These are phyloP conservation scores for Heterotilapia buettikoferi DNA, from an alignment of 2,113 vertebrate genomes.

Conservation along the genomic window DNA sequence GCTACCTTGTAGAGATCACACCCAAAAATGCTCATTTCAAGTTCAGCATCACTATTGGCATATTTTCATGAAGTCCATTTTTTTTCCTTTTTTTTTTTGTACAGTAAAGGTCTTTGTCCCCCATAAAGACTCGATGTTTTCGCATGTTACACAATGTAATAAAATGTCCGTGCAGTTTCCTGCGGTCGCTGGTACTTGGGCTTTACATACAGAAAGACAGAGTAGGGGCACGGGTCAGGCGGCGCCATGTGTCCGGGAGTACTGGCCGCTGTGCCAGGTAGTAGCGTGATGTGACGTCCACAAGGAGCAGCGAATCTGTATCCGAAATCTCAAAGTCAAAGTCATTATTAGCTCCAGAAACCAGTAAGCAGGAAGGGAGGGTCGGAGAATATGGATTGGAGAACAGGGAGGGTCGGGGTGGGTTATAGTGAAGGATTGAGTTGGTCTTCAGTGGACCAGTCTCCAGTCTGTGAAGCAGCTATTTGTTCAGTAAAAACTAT, in stretches of 20 bases:
- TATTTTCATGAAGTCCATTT: conserved; percentile 41
- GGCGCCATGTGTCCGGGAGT: conserved; percentile 13
- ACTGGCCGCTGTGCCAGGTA: conserved; percentile 32
- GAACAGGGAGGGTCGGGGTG: neutral
- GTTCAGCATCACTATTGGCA: conserved; percentile 49
- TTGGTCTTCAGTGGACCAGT: conserved; percentile 5
- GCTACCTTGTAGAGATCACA: conserved; percentile 29
- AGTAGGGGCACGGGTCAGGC: neutral
- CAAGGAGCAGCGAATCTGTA: neutral
- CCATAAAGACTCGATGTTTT: conserved; percentile 38
- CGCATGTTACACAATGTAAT: neutral
- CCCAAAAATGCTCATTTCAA: conserved; percentile 43
- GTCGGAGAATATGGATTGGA: neutral
- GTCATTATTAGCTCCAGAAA: conserved; percentile 4
- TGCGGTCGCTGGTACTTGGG: conserved; percentile 52
- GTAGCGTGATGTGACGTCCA: conserved; percentile 18
- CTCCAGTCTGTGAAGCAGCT: conserved; percentile 58
- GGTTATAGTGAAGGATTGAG: conserved; percentile 1
- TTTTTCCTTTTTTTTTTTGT: conserved; percentile 22
- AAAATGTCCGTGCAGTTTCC: conserved; percentile 57
- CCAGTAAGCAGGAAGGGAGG: neutral
- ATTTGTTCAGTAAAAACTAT: conserved; percentile 63
- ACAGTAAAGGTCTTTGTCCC: conserved; percentile 49
- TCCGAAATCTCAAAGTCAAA: neutral
- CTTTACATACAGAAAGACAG: conserved; percentile 25